These are phyloP conservation scores for Alviniconcha marisindica DNA, from an alignment of 1,140 invertebrate species.

Conservation along the genomic window DNA sequence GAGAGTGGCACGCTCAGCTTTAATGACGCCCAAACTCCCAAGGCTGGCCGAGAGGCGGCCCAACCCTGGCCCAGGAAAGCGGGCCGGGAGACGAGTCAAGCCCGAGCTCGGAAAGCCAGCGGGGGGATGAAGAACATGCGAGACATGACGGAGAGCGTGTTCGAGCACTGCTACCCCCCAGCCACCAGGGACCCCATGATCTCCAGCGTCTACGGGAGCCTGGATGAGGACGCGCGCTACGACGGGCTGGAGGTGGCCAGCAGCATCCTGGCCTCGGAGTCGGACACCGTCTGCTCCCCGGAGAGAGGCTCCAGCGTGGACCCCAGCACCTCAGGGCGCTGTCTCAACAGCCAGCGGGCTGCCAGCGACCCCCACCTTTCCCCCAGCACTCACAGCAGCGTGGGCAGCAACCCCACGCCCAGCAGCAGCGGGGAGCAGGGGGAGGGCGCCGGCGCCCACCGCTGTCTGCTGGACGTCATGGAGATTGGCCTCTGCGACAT, in stretches of 20 bases:
- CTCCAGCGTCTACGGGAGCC: constrained; percentile 71
- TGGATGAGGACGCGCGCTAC: constrained; percentile 60
- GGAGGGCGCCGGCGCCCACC: constrained; percentile 30
- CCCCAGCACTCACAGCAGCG: neutral
- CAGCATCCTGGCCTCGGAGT: constrained; percentile 42
- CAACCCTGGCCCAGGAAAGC: neutral
- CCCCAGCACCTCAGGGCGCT: constrained; percentile 30
- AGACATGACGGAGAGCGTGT: constrained; percentile 62
- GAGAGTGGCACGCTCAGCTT: constrained; percentile 60
- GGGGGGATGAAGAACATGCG: constrained; percentile 11
- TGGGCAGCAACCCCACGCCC: neutral
- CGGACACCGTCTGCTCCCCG: constrained; percentile 44
- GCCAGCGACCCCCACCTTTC: constrained; percentile 39
- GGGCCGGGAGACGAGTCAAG: neutral
- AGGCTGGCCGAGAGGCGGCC: neutral
- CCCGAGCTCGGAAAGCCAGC: neutral
- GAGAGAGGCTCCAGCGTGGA: constrained; percentile 59
- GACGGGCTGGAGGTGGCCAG: constrained; percentile 35
- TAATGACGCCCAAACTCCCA: constrained; percentile 38
- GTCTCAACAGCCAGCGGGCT: neutral
- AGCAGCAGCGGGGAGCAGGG: neutral
- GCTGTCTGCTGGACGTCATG: constrained; percentile 86
- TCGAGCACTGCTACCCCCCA: constrained; percentile 56
- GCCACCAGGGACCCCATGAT: constrained; percentile 66
- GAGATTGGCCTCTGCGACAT: constrained; percentile 87